These are phyloP conservation scores for Penaeus monodon DNA, from an alignment of 2,888 invertebrate species.

Conservation along the genomic window DNA sequence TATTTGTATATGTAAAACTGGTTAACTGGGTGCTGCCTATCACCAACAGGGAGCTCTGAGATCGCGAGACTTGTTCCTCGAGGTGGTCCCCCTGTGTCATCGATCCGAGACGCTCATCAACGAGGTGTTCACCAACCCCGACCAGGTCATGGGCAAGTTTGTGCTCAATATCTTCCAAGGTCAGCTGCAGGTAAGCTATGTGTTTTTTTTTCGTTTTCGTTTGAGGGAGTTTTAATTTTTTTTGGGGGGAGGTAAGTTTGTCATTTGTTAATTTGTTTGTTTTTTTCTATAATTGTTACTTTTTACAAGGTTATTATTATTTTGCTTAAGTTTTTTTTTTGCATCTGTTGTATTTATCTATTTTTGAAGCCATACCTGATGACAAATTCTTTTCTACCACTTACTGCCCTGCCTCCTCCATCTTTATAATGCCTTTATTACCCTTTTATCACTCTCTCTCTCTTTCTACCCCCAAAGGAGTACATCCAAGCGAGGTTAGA, in stretches of 20 bases:
- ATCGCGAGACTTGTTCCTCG: slow-evolving; percentile 85
- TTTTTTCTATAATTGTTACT: too few species aligned
- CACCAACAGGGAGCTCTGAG: slow-evolving; percentile 45
- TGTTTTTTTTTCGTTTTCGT: background rate
- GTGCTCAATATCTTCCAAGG: slow-evolving; percentile 94
- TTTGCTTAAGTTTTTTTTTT: too few species aligned
- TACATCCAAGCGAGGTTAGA: slow-evolving; percentile 75
- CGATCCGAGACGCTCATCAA: slow-evolving; percentile 86
- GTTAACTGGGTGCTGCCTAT: background rate
- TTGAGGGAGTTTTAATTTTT: background rate
- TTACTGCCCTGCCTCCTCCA: too few species aligned
- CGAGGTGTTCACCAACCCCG: slow-evolving; percentile 93
- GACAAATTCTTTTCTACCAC: too few species aligned
- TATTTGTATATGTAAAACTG: background rate
- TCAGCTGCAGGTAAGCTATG: slow-evolving; percentile 73
- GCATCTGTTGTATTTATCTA: too few species aligned
- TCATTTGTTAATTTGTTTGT: background rate
- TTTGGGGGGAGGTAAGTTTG: too few species aligned
- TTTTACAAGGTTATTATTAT: too few species aligned
- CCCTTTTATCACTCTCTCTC: background rate
- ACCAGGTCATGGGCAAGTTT: slow-evolving; percentile 98
- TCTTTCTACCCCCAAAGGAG: slow-evolving; percentile 36
- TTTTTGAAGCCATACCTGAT: too few species aligned
- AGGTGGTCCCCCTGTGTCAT: slow-evolving; percentile 89
- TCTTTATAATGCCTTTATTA: background rate